Evolutionary conservation across 2,888 invertebrate genomes (phyloP).

Genomic region (Hirtodrosophila alboralis): DNA sequence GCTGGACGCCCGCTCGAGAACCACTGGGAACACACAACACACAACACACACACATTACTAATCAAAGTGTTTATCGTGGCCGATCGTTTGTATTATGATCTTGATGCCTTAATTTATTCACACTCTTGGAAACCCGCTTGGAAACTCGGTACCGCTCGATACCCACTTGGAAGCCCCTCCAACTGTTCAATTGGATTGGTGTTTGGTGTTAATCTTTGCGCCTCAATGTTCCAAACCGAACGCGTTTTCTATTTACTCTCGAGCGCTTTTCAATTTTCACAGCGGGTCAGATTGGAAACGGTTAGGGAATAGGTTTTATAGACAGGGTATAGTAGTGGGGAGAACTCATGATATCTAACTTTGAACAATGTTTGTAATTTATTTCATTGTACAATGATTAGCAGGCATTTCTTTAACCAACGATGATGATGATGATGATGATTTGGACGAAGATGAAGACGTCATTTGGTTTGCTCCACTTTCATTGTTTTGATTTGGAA

Average conservation of each 20-base stretch:
- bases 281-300: constrained; percentile 43
- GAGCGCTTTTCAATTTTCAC: constrained; percentile 76
- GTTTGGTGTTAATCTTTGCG: constrained; percentile 71
- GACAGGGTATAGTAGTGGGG: constrained; percentile 4
- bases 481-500: constrained; percentile 57
- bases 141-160: not conserved
- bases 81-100: constrained; percentile 77
- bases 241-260: constrained; percentile 74
- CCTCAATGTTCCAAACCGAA: constrained; percentile 43
- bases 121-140: constrained; percentile 57
- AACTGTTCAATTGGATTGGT: constrained; percentile 5
- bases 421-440: not conserved
- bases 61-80: constrained; percentile 81
- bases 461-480: constrained; percentile 62
- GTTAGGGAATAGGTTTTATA: not conserved
- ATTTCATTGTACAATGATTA: constrained; percentile 81
- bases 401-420: constrained; percentile 67
- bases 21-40: constrained; percentile 13
- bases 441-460: constrained; percentile 15
- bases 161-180: no score
- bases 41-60: constrained; percentile 48
- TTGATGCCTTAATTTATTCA: constrained; percentile 82
- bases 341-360: constrained; percentile 39
- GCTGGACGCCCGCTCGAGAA: no score
- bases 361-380: constrained; percentile 78